Evolutionary conservation across 2,113 vertebrate species (phyloP).

Genomic region (Isichthys henryi): DNA sequence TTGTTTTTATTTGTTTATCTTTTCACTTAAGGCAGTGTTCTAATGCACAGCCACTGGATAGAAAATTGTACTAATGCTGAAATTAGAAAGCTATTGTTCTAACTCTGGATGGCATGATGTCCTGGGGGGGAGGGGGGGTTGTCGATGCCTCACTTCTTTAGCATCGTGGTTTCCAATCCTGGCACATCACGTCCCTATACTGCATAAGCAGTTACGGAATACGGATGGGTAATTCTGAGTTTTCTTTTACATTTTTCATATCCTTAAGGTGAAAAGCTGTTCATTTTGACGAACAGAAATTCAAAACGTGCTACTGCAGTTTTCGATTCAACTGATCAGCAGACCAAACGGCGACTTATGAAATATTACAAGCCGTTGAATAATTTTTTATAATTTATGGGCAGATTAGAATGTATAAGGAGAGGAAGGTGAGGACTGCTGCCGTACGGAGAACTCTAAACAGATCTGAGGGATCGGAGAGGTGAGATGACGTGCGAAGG

Average conservation of each 20-base stretch:
- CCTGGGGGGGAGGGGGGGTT: neutral
- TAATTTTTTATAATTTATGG: neutral
- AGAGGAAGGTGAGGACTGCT: neutral
- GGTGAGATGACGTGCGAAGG: neutral
- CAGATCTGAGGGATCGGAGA: neutral
- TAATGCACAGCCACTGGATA: neutral
- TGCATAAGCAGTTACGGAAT: neutral
- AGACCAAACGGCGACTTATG: neutral
- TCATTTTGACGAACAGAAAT: neutral
- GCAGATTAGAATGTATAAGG: no score
- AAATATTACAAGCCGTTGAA: neutral
- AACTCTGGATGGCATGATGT: neutral
- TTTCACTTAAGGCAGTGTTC: neutral
- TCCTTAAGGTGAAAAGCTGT: neutral
- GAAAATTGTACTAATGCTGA: neutral
- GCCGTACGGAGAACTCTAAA: neutral
- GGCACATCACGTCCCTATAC: neutral
- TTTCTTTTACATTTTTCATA: neutral
- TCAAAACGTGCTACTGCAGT: neutral
- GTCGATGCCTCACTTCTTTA: neutral
- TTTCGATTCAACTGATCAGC: neutral
- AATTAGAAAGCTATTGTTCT: neutral
- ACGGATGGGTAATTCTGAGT: neutral
- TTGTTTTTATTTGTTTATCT: neutral
- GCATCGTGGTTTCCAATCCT: neutral